Base-by-base conservation (phyloP, 2,113 vertebrate species). In the Charadrius vociferus region DNA sequence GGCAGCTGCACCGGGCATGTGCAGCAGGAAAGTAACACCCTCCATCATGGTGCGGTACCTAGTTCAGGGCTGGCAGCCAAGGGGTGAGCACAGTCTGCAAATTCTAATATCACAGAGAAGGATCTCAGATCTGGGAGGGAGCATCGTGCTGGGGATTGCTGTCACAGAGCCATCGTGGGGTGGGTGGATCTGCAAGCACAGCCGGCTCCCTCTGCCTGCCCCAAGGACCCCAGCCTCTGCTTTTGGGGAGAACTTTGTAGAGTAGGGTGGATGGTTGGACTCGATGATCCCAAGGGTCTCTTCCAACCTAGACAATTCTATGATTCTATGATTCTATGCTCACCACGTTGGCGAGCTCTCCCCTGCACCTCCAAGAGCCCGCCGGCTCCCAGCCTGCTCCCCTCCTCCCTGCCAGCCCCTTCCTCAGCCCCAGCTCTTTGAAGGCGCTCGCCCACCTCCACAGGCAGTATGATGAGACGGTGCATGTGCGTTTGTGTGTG, bases 11-110 rank as follows among this genome's bases (percentile, higher is more conserved):
- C 32, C 22, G 32, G 56, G 19, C 56, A 34, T 34, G 19, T 58
- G 56, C 19, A 7, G 5, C 56, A 58, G 56, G 6, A 5, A 39
- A 75, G 45, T 65, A 34, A 3, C 14, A 39, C 2, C 4, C 4
- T 45, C 6, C 19, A 29, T 22, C 0, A 1, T 26, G 19, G 10
- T 13, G 14, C 0, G 0, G 8, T 49, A 39, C 10, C 7, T 53
- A 21, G 16, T 72, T 63, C 37, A 72, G 58, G 36, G 36, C n/a
- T 73, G 2, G 1, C n/a, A 55, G 22, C 39, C n/a, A 41, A 58
- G 36, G 62, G 23, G 30, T 66, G 9, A 1, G 2, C 21, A 18
- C 17, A 52, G 6, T 2, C 2, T 56, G 23, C 6, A 73, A 61
- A 73, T 34, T 41, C 73, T 61, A 15, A 21, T 16, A 14, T 22